Conservation (phyloP, 2,797 vertebrate genomes). For the Okamejei kenojei region DNA sequence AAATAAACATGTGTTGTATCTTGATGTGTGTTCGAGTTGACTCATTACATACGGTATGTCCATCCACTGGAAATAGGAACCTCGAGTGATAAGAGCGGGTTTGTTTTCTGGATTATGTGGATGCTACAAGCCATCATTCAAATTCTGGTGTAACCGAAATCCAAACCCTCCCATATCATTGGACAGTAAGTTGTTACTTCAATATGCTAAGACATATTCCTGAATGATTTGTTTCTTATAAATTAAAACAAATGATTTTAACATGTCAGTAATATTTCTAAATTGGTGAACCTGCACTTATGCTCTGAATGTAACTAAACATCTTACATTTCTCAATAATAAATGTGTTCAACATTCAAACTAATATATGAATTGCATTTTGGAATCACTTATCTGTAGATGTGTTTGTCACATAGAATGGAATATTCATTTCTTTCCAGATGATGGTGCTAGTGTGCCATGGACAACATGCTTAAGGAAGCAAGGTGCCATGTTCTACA, state of each 20-base stretch:
- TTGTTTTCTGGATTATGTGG: neutral
- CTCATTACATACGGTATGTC: neutral
- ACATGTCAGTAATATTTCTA: neutral
- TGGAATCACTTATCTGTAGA: no score
- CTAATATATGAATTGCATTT: neutral
- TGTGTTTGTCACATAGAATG: neutral
- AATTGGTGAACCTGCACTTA: neutral
- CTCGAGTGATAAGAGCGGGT: neutral
- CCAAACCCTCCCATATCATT: neutral
- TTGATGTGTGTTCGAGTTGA: no score
- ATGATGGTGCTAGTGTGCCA: constrained; percentile 9
- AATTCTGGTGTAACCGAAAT: neutral
- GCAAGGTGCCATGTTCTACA: neutral
- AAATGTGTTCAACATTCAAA: neutral
- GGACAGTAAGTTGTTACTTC: neutral
- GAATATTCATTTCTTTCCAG: neutral
- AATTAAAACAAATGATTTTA: neutral
- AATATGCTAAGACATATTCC: neutral
- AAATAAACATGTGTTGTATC: no score
- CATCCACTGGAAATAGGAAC: neutral
- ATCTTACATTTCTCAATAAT: neutral
- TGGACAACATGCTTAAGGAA: neutral
- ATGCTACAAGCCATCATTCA: neutral
- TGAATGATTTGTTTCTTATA: neutral
- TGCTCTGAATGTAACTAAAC: neutral